Percentiles rank a stretch among this genome's conserved stretches.
Conservation (phyloP, 37 sponge, comb jelly and placozoan genomes). For the Cladorhizidae sp. region DNA sequence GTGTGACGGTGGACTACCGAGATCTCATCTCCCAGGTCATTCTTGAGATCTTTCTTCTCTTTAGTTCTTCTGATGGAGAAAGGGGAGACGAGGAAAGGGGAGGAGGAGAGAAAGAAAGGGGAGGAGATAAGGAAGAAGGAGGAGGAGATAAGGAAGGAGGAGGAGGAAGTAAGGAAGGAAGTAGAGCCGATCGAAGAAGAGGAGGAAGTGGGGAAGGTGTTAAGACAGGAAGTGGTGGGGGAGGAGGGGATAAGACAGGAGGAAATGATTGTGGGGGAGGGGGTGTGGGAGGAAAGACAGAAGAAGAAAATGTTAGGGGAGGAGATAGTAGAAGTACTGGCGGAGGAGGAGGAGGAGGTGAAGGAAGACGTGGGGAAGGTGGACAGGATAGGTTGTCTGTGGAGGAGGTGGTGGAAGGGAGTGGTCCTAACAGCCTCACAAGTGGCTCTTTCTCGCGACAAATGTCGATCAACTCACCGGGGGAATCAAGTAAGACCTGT, state of each 20-base stretch:
- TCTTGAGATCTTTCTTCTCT: slow-evolving; percentile 31
- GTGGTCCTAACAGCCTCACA: slow-evolving; percentile 12
- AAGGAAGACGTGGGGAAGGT: neutral
- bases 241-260: neutral
- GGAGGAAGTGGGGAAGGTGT: neutral
- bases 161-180: too few species aligned
- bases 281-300: too few species aligned
- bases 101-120: neutral
- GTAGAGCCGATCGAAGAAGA: too few species aligned
- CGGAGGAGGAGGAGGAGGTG: neutral
- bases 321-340: too few species aligned
- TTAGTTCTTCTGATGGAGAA: neutral
- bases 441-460: slow-evolving; percentile 4
- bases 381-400: neutral
- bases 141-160: too few species aligned
- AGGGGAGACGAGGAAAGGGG: neutral
- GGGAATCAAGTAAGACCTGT: slow-evolving; percentile 1
- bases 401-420: neutral
- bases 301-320: too few species aligned
- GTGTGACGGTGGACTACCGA: neutral
- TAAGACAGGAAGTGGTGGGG: neutral
- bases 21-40: slow-evolving; percentile 48
- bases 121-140: too few species aligned
- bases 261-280: too few species aligned
- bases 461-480: slow-evolving; percentile 5